Conservation (phyloP, 2,888 invertebrate genomes). For the Phaonia tiefii region DNA sequence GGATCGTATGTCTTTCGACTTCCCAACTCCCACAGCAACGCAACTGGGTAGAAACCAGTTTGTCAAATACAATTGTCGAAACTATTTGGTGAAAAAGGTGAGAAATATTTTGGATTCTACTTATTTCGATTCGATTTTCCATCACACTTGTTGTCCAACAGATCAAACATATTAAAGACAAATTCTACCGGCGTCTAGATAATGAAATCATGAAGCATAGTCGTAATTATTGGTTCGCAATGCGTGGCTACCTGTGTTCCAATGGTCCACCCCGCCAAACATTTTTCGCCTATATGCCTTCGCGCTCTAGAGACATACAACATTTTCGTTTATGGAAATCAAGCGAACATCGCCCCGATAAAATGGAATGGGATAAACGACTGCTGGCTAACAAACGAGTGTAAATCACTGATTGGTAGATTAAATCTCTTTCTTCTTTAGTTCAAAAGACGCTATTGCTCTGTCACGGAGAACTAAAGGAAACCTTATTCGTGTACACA, state of each 20-base stretch:
- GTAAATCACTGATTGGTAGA: neutral
- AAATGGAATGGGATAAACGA: constrained; percentile 38
- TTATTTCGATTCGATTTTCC: neutral
- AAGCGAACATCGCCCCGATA: constrained; percentile 54
- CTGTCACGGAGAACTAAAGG: neutral
- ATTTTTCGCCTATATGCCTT: constrained; percentile 77
- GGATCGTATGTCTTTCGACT: constrained; percentile 33
- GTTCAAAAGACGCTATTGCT: too few species aligned
- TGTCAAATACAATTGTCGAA: constrained; percentile 67
- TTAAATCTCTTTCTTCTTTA: too few species aligned
- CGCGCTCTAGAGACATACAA: constrained; percentile 66
- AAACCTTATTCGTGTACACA: constrained; percentile 6
- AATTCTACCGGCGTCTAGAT: constrained; percentile 68
- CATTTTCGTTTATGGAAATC: constrained; percentile 67
- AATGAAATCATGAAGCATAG: constrained; percentile 70
- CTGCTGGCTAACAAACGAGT: neutral
- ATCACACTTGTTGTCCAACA: constrained; percentile 44
- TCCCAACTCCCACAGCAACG: constrained; percentile 62
- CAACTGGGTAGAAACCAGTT: constrained; percentile 60
- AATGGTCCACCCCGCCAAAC: constrained; percentile 67
- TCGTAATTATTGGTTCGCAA: constrained; percentile 72
- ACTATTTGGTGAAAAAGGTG: constrained; percentile 69
- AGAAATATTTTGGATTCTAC: too few species aligned
- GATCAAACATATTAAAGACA: constrained; percentile 55
- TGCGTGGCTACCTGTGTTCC: constrained; percentile 72